Base-by-base conservation (phyloP, 2,113 vertebrate genomes). In the Chlorodrepanis virens region DNA sequence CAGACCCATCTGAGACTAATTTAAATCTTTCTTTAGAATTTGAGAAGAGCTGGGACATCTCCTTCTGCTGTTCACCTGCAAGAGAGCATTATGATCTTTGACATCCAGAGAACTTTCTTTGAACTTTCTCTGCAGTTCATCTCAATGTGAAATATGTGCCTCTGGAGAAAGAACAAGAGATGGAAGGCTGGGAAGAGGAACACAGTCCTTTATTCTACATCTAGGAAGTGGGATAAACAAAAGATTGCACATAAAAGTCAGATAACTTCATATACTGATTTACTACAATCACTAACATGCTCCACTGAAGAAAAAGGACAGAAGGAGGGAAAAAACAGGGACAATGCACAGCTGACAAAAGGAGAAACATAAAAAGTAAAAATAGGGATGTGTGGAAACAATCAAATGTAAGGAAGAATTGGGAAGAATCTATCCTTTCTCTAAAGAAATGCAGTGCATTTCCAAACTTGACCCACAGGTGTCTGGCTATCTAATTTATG, bases 401-500 rank as follows among this genome's bases (percentile, higher is more conserved):
- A 67, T 11, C 16, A 42, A 60, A 87, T 6, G 9, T 53, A 69
- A 75, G 85, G 52, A 77, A 75, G 44, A 69, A 83, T 9, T 63
- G 64, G 40, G 28, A 90, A 89, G 50, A 61, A 65, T n/a, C 22
- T 23, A 35, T 50, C 17, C 27, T 33, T 92, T 68, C 75, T 80
- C 60, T 86, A 25, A 80, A 85, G 79, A 79, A 67, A 57, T 1
- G 12, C 61, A 53, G 71, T 42, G 37, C 79, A 77, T 80, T 94
- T 95, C 81, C 89, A 92, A 49, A 56, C 56, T 83, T 97, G 95
- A 97, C 97, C 94, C 76, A 97, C 85, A 94, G 94, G 60, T 96
- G 90, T 96, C 96, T 89, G 44, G 31, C 69, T 83, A 54, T 85
- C 35, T 97, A 89, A 98, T 97, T 97, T 97, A 98, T 63, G 96